phyloP scores from a whole-genome alignment of 2,888 invertebrate genomes.

The Sarcophaga carnaria region DNA sequence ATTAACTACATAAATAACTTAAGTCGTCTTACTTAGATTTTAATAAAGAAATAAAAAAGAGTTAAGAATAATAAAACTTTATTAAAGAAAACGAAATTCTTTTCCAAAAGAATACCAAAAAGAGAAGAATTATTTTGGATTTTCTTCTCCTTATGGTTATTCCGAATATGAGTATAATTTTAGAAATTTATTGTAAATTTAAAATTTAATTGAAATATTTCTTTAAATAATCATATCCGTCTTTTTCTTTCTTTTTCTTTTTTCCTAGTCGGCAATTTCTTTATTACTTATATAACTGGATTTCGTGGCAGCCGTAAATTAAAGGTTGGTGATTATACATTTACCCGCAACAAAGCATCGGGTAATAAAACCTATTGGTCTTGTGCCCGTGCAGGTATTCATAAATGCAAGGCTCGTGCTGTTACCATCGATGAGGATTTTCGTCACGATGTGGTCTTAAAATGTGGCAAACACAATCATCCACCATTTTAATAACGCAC shows the following conservation, averaged over 20 bases:
- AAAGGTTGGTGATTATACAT: constrained; percentile 81
- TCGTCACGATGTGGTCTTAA: constrained; percentile 80
- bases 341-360: constrained; percentile 81
- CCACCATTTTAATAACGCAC: constrained; percentile 78
- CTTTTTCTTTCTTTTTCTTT: constrained; percentile 29
- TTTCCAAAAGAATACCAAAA: not conserved
- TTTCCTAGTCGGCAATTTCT: constrained; percentile 75
- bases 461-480: constrained; percentile 81
- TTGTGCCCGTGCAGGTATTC: constrained; percentile 81
- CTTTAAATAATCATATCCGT: constrained; percentile 69
- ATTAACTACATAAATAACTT: not conserved
- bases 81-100: not conserved
- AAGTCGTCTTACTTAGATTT: not conserved
- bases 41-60: not conserved
- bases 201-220: not conserved
- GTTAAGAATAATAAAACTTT: not conserved
- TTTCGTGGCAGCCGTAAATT: constrained; percentile 82
- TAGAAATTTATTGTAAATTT: not conserved
- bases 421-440: constrained; percentile 79
- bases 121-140: not conserved
- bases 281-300: constrained; percentile 80
- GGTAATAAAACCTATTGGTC: constrained; percentile 82
- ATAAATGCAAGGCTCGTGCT: constrained; percentile 82
- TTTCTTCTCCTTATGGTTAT: not conserved
- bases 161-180: not conserved